Base-by-base conservation (phyloP, 1,140 invertebrate genomes). In the Drosophila nannoptera region DNA sequence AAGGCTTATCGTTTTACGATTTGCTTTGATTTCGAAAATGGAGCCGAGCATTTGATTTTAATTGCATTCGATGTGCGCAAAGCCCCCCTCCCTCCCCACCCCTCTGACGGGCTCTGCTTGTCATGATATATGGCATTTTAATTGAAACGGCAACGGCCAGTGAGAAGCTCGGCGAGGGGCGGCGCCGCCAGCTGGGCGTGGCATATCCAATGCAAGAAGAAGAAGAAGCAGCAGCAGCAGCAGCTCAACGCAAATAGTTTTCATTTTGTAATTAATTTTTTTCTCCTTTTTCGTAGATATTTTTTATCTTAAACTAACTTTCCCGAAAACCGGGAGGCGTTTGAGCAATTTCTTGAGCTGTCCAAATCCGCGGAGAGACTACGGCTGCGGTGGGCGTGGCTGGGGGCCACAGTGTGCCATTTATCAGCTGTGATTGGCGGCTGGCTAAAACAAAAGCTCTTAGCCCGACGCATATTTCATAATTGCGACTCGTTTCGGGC, bases 51-150 rank as follows among this genome's bases (percentile, higher is more conserved):
- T 83, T 84, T 84, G 81, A 84, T 76, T 86, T 86, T 84, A 84
- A 84, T 84, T 81, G 77, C 77, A 86, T 86, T 74, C 59, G 80
- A 86, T 77, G 81, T 77, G 81, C 76, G 76, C 73, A 48, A 35
- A 49, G 38, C 38, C 35, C 9, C 38, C n/a, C 36, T 11, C 6
- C 5, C 38, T 40, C 38, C 11, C 38, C n/a, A 5, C 12, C 38
- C 2, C n/a, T n/a, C 38, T 12, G 35, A 1, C 22, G 1, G 3
- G 22, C 22, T 22, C 22, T 1, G 22, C 22, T 22, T 45, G 40
- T 9, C 62, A 59, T 84, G 81, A 86, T 86, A 80, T 84, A 84
- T 84, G 69, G 77, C 73, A 77, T 80, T 84, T 84, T 84, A 84
- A 84, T 84, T 84, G 81, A 84, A 84, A 77, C 77, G 73, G 70